Conservation (phyloP, 2,113 vertebrate genomes). For the Chaetura pelagica region DNA sequence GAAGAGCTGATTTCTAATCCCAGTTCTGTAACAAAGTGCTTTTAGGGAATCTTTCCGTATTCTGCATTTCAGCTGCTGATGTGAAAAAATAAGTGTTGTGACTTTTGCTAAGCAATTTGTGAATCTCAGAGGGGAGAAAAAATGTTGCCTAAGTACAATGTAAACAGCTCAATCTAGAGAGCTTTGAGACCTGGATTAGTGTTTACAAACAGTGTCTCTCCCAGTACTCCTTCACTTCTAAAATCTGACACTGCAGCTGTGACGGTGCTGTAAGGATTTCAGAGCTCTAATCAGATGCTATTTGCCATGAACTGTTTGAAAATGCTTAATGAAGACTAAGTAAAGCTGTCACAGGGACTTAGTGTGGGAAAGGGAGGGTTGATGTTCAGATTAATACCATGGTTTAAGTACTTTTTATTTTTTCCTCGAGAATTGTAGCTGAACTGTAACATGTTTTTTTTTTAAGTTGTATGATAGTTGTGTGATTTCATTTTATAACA, state of each 20-base stretch:
- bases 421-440: neutral
- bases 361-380: neutral
- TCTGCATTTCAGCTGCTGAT: neutral
- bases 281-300: neutral
- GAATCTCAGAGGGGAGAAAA: neutral
- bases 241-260: neutral
- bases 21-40: neutral
- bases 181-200: neutral
- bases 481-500: neutral
- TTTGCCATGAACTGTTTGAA: neutral
- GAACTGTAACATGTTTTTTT: neutral
- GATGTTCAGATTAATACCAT: neutral
- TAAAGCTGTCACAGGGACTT: neutral
- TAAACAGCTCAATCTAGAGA: constrained; percentile 10
- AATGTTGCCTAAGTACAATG: neutral
- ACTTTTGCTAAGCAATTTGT: neutral
- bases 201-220: neutral
- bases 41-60: neutral
- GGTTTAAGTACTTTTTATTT: neutral
- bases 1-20: neutral
- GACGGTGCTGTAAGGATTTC: neutral
- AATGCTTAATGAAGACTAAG: constrained; percentile 20
- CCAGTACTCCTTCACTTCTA: neutral
- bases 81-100: neutral
- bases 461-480: neutral